A percentile compares a stretch with the other conserved stretches of the same genome.
phyloP scores from a whole-genome alignment of 2,888 invertebrate genomes.

The Vesta saturnalis region DNA sequence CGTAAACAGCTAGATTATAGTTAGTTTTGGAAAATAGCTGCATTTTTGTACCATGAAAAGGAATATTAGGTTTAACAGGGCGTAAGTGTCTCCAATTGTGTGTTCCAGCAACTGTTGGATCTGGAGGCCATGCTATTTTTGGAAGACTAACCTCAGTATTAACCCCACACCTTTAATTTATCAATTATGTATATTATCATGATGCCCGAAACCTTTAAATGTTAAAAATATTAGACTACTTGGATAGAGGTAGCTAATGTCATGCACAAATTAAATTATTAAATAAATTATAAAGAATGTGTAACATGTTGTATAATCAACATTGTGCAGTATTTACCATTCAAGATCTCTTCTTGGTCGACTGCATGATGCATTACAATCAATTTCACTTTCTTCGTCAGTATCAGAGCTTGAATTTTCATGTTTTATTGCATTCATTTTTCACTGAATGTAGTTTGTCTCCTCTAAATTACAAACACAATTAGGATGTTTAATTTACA shows the following conservation, averaged over 20 bases:
- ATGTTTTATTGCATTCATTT: conserved; percentile 11
- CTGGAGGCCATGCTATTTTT: conserved; percentile 53
- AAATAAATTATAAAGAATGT: background rate
- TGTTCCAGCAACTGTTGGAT: conserved; percentile 38
- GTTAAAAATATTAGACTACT: too few species aligned
- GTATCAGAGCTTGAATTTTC: conserved; percentile 36
- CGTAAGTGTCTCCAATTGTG: conserved; percentile 45
- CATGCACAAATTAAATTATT: background rate
- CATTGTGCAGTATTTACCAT: conserved; percentile 33
- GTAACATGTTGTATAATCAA: conserved; percentile 18
- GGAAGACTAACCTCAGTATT: conserved; percentile 18
- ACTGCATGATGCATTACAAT: conserved; percentile 17
- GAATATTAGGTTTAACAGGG: conserved; percentile 56
- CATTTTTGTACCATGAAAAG: conserved; percentile 63
- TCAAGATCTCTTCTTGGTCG: conserved; percentile 24
- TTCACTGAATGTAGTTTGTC: too few species aligned
- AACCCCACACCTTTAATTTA: conserved; percentile 29
- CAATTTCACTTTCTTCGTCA: conserved; percentile 36
- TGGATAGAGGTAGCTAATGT: too few species aligned
- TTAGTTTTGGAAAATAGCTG: conserved; percentile 68
- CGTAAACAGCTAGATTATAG: conserved; percentile 65
- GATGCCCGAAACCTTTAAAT: too few species aligned
- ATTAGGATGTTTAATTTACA: background rate
- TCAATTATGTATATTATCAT: too few species aligned
- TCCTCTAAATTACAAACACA: background rate